phyloP scores from a whole-genome alignment of 2,113 vertebrate genomes.

The Microcebus jonahi region DNA sequence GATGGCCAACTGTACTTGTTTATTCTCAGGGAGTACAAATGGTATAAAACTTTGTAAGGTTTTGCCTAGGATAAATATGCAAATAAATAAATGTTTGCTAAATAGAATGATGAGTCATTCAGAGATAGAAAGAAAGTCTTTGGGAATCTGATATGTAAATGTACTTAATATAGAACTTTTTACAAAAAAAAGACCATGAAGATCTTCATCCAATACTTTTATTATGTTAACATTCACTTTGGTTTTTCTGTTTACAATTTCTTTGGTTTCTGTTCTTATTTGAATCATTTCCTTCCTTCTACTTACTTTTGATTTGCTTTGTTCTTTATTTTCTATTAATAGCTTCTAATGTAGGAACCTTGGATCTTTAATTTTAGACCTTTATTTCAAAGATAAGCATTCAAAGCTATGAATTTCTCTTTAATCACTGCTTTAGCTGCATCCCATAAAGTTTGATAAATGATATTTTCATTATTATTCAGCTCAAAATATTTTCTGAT shows the following conservation, averaged over 20 bases:
- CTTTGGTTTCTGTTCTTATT: conserved; percentile 28
- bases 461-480: background rate
- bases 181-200: background rate
- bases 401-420: background rate
- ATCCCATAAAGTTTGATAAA: background rate
- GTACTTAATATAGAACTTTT: background rate
- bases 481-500: background rate
- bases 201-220: background rate
- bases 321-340: background rate
- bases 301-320: conserved; percentile 3
- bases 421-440: background rate
- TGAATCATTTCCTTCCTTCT: background rate
- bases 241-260: background rate
- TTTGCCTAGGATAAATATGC: background rate
- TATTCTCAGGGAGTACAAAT: background rate
- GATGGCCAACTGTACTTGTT: background rate
- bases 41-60: background rate
- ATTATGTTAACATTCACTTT: background rate
- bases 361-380: background rate
- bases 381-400: background rate
- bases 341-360: background rate
- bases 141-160: background rate
- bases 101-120: background rate
- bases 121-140: background rate
- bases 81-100: background rate